phyloP scores from a whole-genome alignment of 2,797 vertebrate species.

The Carapus acus region DNA sequence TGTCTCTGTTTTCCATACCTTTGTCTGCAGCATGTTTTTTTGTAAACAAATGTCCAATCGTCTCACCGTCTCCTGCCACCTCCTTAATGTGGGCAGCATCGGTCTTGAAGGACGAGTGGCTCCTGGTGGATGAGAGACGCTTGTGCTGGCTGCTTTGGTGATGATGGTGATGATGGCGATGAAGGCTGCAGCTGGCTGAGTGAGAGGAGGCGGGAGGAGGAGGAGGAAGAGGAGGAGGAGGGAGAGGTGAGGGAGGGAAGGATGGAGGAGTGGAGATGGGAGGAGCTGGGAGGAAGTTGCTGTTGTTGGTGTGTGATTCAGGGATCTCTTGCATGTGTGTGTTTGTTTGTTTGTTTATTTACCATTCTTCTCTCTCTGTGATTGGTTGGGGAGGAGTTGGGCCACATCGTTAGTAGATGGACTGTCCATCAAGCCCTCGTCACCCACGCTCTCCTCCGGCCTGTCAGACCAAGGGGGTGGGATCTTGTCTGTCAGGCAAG shows the following conservation, averaged over 20 bases:
- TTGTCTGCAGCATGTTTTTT: not conserved
- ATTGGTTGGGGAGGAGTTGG: constrained; percentile 45
- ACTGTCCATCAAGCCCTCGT: constrained; percentile 42
- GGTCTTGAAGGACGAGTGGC: constrained; percentile 58
- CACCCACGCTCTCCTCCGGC: constrained; percentile 31
- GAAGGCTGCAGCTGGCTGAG: constrained; percentile 23
- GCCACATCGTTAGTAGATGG: constrained; percentile 47
- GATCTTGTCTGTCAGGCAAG: constrained; percentile 27
- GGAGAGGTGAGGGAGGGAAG: constrained; percentile 2
- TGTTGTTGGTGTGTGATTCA: not conserved
- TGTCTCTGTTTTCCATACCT: too few relatives aligned
- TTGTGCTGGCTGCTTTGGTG: constrained; percentile 41
- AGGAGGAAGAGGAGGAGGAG: constrained; percentile 19
- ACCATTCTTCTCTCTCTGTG: constrained; percentile 39
- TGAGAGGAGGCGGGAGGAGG: constrained; percentile 9
- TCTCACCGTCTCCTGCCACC: constrained; percentile 72
- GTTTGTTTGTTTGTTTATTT: not conserved
- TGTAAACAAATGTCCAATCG: not conserved
- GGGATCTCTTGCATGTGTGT: not conserved
- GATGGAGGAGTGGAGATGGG: constrained; percentile 51
- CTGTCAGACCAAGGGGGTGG: constrained; percentile 28
- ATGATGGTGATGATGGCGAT: constrained; percentile 20
- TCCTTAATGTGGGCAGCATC: constrained; percentile 69
- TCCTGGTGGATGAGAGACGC: constrained; percentile 53
- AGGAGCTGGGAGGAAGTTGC: constrained; percentile 34